A percentile compares a stretch with the other conserved stretches of the same genome.
phyloP scores from a whole-genome alignment of 2,888 invertebrate species.

The Cerceris ruficornis region DNA sequence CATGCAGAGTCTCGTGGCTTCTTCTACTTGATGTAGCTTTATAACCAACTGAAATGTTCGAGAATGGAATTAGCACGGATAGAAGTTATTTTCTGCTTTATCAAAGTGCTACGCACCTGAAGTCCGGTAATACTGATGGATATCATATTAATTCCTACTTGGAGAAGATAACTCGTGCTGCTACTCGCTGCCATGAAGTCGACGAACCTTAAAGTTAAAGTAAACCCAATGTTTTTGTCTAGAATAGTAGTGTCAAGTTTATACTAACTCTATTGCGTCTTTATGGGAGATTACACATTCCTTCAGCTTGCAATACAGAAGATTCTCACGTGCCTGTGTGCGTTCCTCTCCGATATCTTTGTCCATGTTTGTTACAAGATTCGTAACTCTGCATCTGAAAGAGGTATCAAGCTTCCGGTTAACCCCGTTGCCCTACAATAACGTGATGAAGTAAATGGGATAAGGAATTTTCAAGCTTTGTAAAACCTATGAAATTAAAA shows the following conservation, averaged over 20 bases:
- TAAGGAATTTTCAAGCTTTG: no score
- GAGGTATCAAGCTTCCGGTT: no score
- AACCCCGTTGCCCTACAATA: no score
- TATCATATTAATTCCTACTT: conserved; percentile 16
- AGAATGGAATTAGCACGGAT: no score
- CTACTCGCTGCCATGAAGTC: conserved; percentile 3
- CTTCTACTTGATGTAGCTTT: conserved; percentile 1
- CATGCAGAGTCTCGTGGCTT: conserved; percentile 3
- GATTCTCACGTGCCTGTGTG: not conserved
- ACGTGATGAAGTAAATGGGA: no score
- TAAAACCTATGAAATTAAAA: no score
- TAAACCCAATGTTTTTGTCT: not conserved
- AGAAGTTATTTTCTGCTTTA: not conserved
- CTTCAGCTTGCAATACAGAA: not conserved
- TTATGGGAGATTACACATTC: conserved; percentile 10
- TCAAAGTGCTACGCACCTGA: conserved; percentile 10
- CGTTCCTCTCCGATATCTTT: not conserved
- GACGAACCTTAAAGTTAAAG: conserved; percentile 9
- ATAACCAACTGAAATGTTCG: conserved; percentile 5
- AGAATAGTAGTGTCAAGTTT: not conserved
- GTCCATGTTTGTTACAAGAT: not conserved
- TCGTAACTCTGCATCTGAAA: not conserved
- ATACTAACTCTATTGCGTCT: conserved; percentile 21
- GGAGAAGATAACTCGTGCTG: conserved; percentile 6
- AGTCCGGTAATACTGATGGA: conserved; percentile 19